These are phyloP conservation scores for Myotis myotis DNA, from an alignment of 2,797 vertebrate genomes.

Conservation along the genomic window DNA sequence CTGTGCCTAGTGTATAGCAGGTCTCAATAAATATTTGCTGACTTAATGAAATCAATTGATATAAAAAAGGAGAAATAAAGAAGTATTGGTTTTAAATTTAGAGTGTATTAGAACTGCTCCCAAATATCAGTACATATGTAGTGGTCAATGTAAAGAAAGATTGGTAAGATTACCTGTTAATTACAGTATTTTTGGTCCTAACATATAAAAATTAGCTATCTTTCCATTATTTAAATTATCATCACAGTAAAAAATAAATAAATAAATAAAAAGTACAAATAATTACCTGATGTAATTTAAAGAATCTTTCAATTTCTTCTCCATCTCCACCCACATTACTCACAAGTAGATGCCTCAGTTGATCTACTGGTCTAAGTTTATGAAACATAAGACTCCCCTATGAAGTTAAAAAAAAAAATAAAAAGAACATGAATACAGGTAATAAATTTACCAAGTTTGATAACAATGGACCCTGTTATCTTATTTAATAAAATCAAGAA, in stretches of 20 bases:
- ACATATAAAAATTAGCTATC: neutral
- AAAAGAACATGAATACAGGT: neutral
- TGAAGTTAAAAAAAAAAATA: neutral
- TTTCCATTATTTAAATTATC: neutral
- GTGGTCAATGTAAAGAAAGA: neutral
- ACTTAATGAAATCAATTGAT: neutral
- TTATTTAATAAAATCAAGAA: conserved; percentile 36
- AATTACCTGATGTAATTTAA: conserved; percentile 95
- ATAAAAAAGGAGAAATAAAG: neutral
- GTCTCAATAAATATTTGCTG: neutral
- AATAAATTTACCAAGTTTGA: neutral
- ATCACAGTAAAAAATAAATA: neutral
- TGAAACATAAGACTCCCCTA: conserved; percentile 98
- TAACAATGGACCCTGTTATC: neutral
- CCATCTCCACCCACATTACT: conserved; percentile 94
- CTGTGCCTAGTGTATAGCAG: neutral
- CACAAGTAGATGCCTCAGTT: conserved; percentile 95
- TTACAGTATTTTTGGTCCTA: neutral
- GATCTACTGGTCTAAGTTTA: conserved; percentile 96
- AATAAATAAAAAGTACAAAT: neutral
- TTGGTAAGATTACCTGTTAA: neutral
- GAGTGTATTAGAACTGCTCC: neutral
- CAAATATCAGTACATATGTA: neutral
- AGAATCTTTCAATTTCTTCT: conserved; percentile 97
- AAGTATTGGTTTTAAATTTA: neutral